Evolutionary conservation across 2,888 invertebrate genomes (phyloP).

Genomic region (Zele albiditarsus): DNA sequence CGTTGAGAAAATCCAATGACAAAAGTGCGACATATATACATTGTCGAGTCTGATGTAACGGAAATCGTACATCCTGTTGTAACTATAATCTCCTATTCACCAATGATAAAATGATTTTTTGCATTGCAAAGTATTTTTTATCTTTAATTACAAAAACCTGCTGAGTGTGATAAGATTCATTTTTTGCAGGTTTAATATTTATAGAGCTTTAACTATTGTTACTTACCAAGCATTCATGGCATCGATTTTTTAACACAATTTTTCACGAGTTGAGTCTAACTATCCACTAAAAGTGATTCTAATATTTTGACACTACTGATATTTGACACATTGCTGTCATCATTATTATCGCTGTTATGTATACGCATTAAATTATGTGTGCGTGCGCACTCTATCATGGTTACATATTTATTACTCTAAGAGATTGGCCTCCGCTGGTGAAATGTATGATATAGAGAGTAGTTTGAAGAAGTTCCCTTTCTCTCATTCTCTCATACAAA

Average conservation of each 20-base stretch:
- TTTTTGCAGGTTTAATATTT: background rate
- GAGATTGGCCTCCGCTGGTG: background rate
- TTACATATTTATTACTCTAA: background rate
- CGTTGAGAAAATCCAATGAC: background rate
- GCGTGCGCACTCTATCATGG: background rate
- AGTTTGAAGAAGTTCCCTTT: too few species aligned
- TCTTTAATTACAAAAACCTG: background rate
- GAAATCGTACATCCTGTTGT: conserved; percentile 27
- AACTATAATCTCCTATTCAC: background rate
- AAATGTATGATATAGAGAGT: background rate
- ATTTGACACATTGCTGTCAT: background rate
- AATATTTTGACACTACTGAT: background rate
- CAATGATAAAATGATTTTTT: conserved; percentile 20
- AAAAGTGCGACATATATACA: background rate
- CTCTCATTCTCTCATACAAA: too few species aligned
- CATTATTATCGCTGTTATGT: background rate
- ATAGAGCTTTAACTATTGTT: background rate
- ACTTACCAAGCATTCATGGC: conserved; percentile 42
- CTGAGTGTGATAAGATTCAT: too few species aligned
- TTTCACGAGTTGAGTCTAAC: background rate
- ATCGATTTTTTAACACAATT: background rate
- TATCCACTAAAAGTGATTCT: background rate
- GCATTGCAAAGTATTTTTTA: conserved; percentile 19
- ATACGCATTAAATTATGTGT: background rate
- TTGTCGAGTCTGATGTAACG: background rate